Base-by-base conservation (phyloP, 2,888 invertebrate species). In the Leptinotarsa tumamoca region DNA sequence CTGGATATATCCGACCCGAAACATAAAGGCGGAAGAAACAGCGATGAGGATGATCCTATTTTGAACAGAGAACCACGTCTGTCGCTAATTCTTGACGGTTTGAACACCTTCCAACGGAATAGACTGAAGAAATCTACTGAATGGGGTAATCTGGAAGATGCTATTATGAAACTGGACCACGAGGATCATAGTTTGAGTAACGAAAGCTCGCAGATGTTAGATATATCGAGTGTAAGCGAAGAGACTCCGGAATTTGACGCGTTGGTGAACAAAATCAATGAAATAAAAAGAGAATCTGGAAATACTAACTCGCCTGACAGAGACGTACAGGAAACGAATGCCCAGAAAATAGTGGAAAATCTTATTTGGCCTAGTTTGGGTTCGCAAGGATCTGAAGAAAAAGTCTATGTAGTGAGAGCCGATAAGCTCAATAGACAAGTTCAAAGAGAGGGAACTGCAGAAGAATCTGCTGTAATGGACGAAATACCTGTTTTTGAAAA, bases 121-220 rank as follows among this genome's bases (percentile, higher is more conserved):
- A 90, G 93, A 68, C 86, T 94, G 73, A 94, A 94, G 86, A 94
- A 94, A 84, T 94, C 91, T 0, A 93, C 92, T 4, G 94, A 94
- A 83, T 95, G 94, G 90, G 94, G 94, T 3, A 94, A 93, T 79
- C 89, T 95, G 80, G 94, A 94, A 86, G 94, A 94, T 82, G 94
- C 93, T n/a, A 92, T 94, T 43, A 91, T 93, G 77, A 92, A 91
- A 76, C 84, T 89, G n/a, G 84, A 86, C 27, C 86, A 86, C 75
- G 85, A 86, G 33, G 86, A 86, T 58, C 82, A 82, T 4, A 81
- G 78, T 23, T 67, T 70, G 5, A 71, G 67, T 17, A 67, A 76
- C 51, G 72, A 76, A 33, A 76, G 77, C n/a, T 66, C 23, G 3
- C 52, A 58, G 15, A 72, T 74, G 10, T 43, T 71, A 27, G 82